phyloP scores from a whole-genome alignment of 2,888 invertebrate species.

The Rhingia rostrata region DNA sequence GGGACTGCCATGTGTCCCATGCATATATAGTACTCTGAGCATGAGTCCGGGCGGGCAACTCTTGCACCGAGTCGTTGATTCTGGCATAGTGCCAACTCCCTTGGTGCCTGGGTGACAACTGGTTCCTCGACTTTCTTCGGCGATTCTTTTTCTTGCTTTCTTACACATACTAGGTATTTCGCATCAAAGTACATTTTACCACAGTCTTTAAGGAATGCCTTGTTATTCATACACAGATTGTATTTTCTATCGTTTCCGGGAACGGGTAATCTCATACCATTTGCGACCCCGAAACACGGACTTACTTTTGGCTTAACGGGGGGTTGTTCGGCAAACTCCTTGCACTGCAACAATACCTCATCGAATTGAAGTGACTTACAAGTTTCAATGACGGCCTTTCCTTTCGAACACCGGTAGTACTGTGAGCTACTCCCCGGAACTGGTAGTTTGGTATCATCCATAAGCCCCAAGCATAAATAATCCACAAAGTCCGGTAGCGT shows the following conservation, averaged over 20 bases:
- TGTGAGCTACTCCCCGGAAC: slow-evolving; percentile 79
- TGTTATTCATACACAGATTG: slow-evolving; percentile 55
- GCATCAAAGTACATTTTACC: slow-evolving; percentile 42
- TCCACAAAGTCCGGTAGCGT: not conserved
- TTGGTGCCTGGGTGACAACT: not conserved
- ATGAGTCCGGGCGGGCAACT: slow-evolving; percentile 75
- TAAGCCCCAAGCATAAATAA: slow-evolving; percentile 76
- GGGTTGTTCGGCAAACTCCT: not conserved
- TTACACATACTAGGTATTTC: slow-evolving; percentile 21
- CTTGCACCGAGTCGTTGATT: slow-evolving; percentile 74
- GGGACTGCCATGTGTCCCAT: slow-evolving; percentile 47
- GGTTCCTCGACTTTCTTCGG: not conserved
- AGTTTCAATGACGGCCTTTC: not conserved
- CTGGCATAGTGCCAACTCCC: slow-evolving; percentile 63
- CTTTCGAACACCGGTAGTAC: slow-evolving; percentile 77
- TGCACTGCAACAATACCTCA: not conserved
- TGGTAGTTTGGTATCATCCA: slow-evolving; percentile 77
- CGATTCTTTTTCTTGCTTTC: not conserved
- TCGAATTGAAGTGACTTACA: slow-evolving; percentile 36
- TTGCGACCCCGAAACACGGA: slow-evolving; percentile 19
- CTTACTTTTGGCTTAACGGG: not conserved
- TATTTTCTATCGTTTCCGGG: slow-evolving; percentile 28
- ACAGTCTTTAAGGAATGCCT: slow-evolving; percentile 51
- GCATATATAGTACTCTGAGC: slow-evolving; percentile 77
- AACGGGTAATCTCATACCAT: slow-evolving; percentile 43